Percentiles rank a stretch among this genome's conserved stretches.
Conservation (phyloP, 2,797 vertebrate species). For the Chanos chanos region DNA sequence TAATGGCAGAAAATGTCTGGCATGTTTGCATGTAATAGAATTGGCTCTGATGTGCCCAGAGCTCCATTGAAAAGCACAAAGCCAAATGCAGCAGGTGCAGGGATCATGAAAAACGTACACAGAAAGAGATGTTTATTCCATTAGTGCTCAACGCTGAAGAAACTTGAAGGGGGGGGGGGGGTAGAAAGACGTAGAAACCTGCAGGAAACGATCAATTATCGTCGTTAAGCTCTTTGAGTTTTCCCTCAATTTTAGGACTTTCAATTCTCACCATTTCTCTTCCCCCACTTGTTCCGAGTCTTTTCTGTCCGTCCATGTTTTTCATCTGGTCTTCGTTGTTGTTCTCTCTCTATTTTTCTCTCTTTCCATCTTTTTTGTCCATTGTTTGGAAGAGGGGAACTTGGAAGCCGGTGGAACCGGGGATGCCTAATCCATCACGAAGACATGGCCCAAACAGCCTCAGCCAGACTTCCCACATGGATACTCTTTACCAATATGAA, state of each 20-base stretch:
- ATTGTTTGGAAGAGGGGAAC: background rate
- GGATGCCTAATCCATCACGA: constrained; percentile 12
- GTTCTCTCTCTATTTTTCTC: background rate
- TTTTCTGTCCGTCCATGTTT: too few species aligned
- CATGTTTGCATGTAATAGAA: constrained; percentile 48
- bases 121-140: constrained; percentile 44
- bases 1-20: constrained; percentile 44
- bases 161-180: constrained; percentile 12
- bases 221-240: too few species aligned
- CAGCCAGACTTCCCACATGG: background rate
- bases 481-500: too few species aligned
- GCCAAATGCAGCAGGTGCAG: constrained; percentile 58
- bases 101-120: constrained; percentile 1
- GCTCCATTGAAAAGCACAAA: constrained; percentile 51
- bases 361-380: background rate
- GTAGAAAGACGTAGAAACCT: background rate
- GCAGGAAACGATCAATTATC: background rate
- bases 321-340: background rate
- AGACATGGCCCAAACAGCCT: constrained; percentile 3
- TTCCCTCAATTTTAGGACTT: too few species aligned
- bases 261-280: too few species aligned
- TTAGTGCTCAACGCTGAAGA: constrained; percentile 31
- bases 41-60: constrained; percentile 44
- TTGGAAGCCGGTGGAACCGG: background rate
- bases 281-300: too few species aligned